These are phyloP conservation scores for Palaemon carinicauda DNA, from an alignment of 1,140 invertebrate genomes.

Conservation along the genomic window DNA sequence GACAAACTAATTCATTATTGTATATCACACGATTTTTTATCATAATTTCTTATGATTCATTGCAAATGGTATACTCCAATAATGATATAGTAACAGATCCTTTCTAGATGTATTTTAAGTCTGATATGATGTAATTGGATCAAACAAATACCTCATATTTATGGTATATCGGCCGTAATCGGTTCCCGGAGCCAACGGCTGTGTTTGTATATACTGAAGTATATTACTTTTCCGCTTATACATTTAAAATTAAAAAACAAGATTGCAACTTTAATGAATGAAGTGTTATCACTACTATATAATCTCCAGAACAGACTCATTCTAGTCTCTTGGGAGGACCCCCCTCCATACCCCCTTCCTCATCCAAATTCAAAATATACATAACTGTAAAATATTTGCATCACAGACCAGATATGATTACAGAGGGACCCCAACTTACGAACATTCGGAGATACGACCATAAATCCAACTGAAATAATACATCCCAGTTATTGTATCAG, in stretches of 20 bases:
- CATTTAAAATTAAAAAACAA: neutral
- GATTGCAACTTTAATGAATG: neutral
- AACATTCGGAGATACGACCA: no score
- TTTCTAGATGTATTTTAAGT: constrained; percentile 15
- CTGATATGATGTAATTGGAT: constrained; percentile 28
- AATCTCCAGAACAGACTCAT: neutral
- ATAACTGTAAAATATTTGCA: no score
- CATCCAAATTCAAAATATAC: no score
- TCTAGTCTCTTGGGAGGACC: no score
- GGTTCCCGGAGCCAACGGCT: constrained; percentile 35
- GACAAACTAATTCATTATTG: neutral
- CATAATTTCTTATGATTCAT: neutral
- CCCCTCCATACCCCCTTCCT: no score
- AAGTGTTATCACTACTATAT: neutral
- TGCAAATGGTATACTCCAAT: constrained; percentile 4
- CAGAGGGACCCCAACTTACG: no score
- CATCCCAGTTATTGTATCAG: no score
- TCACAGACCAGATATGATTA: no score
- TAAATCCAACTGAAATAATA: no score
- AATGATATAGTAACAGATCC: constrained; percentile 27
- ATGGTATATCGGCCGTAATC: constrained; percentile 41
- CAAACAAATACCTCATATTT: constrained; percentile 34
- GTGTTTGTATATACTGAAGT: constrained; percentile 35
- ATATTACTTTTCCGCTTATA: neutral
- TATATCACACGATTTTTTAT: neutral